Evolutionary conservation across 2,113 vertebrate species (phyloP).

Genomic region (Junco hyemalis): DNA sequence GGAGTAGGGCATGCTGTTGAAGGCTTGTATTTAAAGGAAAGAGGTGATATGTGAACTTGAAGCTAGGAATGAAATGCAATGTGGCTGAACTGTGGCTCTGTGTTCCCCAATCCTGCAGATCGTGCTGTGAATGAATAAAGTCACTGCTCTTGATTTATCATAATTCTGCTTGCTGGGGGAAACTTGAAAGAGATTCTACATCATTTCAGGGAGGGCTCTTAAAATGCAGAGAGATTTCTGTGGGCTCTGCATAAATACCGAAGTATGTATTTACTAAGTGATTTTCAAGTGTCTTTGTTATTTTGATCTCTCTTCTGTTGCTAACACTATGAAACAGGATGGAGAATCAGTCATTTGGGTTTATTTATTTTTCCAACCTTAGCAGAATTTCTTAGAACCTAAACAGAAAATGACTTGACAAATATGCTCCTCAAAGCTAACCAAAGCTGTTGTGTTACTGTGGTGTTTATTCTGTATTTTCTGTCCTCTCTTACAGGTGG

Average conservation of each 20-base stretch:
- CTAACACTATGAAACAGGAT: background rate
- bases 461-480: background rate
- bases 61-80: background rate
- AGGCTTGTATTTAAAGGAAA: background rate
- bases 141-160: background rate
- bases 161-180: background rate
- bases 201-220: background rate
- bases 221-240: background rate
- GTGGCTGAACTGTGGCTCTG: background rate
- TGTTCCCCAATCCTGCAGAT: background rate
- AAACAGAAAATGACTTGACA: background rate
- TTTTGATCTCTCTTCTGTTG: background rate
- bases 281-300: background rate
- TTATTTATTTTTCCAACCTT: background rate
- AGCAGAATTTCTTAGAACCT: background rate
- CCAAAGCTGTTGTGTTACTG: background rate
- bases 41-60: background rate
- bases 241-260: background rate
- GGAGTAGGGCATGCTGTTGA: background rate
- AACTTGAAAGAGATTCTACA: background rate
- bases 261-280: background rate
- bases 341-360: background rate
- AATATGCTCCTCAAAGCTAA: background rate
- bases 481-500: slow-evolving; percentile 69
- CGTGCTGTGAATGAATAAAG: background rate